Conservation (phyloP, 2,797 vertebrate species). For the Glyptemys insculpta region DNA sequence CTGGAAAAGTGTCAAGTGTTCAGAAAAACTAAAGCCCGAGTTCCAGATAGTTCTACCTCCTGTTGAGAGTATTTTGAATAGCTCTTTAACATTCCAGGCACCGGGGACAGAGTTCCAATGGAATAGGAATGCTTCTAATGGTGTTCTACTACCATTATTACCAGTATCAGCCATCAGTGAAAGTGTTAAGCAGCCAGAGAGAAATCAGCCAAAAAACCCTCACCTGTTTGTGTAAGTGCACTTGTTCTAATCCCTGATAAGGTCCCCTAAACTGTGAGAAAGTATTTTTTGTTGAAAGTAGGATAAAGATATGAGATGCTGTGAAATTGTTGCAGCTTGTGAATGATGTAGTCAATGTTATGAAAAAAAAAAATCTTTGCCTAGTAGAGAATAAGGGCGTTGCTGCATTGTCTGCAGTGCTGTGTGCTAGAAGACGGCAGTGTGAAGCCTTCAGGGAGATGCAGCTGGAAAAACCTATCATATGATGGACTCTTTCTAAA, state of each 20-base stretch:
- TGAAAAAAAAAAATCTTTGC: constrained; percentile 34
- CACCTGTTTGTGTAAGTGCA: background rate
- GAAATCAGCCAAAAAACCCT: background rate
- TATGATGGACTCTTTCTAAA: constrained; percentile 37
- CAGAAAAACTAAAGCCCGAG: background rate
- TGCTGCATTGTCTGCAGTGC: constrained; percentile 58
- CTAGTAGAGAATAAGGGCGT: constrained; percentile 39
- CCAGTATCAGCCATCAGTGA: background rate
- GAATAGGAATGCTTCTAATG: constrained; percentile 11
- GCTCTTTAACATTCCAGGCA: background rate
- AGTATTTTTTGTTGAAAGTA: background rate
- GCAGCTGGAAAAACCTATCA: constrained; percentile 10
- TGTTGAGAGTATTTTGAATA: background rate
- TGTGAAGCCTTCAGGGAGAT: background rate
- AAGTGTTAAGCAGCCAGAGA: background rate
- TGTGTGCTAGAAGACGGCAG: background rate
- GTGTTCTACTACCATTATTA: background rate
- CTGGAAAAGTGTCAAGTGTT: background rate
- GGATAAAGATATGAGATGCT: constrained; percentile 6
- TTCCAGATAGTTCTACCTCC: background rate
- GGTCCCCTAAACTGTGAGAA: background rate
- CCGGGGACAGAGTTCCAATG: background rate
- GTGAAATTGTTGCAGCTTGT: constrained; percentile 39
- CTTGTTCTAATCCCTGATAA: background rate
- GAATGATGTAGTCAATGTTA: background rate